Base-by-base conservation (phyloP, 2,113 vertebrate species). In the Girardinichthys multiradiatus region DNA sequence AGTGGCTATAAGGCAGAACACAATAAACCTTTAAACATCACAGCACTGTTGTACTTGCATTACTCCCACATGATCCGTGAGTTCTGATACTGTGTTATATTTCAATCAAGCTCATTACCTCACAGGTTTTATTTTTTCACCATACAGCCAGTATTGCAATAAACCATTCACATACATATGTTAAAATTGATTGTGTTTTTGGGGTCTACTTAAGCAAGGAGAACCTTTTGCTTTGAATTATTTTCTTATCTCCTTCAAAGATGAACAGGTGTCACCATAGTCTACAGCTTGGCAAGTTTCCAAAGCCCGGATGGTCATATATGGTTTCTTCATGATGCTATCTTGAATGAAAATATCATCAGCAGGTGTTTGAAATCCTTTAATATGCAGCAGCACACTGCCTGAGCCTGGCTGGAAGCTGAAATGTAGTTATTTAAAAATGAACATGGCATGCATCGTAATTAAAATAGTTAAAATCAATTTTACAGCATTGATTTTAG, bases 321-420 rank as follows among this genome's bases (percentile, higher is more conserved):
- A 51, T 19, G 39, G 61, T 26, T 37, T 57, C 42, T 59, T 31
- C 33, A 70, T 9, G 61, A 79, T 79, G 60, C 51, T 51, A 82
- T 86, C 77, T 75, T 51, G 73, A 77, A 73, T 80, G 29, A 72
- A 88, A 87, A 90, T 74, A 76, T 76, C 77, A 80, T 76, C 68
- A 72, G 79, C 85, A 84, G 86, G 76, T 87, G 84, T 64, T 82
- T 62, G 24, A 3, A 30, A 35, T 84, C 54, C 62, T 66, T 81
- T n/a, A 12, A 8, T 33, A 51, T 39, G 28, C 24, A 29, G 15
- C 29, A 58, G 48, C 24, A 54, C n/a, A 21, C 48, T 54, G 48
- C 48, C 48, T 10, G 24, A 54, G 48, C 48, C 10, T 24, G 9
- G 31, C 61, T 35, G 33, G 45, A 33, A 1, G 31, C 37, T 37